These are phyloP conservation scores for Antechinus stuartii DNA, from an alignment of 2,113 vertebrate genomes.

Conservation along the genomic window DNA sequence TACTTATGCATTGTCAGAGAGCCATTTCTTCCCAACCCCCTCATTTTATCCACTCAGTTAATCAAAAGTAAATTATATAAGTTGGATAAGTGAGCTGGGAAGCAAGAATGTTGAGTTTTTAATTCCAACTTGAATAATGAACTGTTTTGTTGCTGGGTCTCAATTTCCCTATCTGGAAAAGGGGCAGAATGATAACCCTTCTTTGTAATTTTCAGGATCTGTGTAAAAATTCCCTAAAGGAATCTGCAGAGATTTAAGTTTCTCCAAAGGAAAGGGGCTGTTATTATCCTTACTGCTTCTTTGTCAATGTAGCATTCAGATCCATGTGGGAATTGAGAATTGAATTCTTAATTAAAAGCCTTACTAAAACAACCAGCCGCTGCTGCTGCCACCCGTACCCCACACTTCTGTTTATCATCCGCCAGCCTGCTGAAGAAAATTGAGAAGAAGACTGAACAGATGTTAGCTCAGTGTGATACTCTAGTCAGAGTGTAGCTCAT, in stretches of 20 bases:
- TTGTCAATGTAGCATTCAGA: slow-evolving; percentile 56
- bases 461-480: slow-evolving; percentile 58
- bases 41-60: slow-evolving; percentile 25
- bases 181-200: neutral
- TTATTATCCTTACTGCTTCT: slow-evolving; percentile 10
- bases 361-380: slow-evolving; percentile 53
- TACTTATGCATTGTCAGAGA: neutral
- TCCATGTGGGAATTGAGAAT: slow-evolving; percentile 18
- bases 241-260: neutral
- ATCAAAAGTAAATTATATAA: neutral
- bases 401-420: slow-evolving; percentile 57
- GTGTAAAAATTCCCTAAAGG: neutral
- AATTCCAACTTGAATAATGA: neutral
- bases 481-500: neutral
- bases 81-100: slow-evolving; percentile 18
- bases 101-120: slow-evolving; percentile 3
- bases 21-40: neutral
- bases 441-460: slow-evolving; percentile 54
- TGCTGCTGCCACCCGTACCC: slow-evolving; percentile 14
- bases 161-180: neutral
- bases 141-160: neutral
- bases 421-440: slow-evolving; percentile 27
- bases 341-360: slow-evolving; percentile 63
- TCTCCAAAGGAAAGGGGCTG: neutral
- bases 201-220: neutral